These are phyloP conservation scores for Pharmacophagus antenor DNA, from an alignment of 2,888 invertebrate species.

Conservation along the genomic window DNA sequence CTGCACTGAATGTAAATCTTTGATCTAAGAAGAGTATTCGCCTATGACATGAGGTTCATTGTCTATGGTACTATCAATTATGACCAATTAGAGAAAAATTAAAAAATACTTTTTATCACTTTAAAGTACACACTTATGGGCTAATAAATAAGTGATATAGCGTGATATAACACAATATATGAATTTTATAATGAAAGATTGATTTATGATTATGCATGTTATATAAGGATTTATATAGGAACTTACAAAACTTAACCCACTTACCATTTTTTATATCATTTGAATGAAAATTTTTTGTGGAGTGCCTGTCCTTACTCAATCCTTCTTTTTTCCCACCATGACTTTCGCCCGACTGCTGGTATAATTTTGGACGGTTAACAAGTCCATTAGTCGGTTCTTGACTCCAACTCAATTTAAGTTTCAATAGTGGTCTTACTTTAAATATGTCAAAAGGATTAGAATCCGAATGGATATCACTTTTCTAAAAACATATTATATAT, in stretches of 20 bases:
- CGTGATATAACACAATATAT: no score
- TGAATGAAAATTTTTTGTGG: slow-evolving; percentile 50
- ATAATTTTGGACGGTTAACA: slow-evolving; percentile 84
- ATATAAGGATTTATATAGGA: no score
- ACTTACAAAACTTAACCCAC: not conserved
- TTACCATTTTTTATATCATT: slow-evolving; percentile 64
- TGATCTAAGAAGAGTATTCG: no score
- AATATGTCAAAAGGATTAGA: slow-evolving; percentile 87
- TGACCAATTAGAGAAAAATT: no score
- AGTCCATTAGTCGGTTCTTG: slow-evolving; percentile 84
- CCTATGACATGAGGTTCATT: no score
- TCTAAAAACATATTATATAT: slow-evolving; percentile 50
- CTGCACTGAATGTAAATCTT: no score
- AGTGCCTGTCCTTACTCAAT: slow-evolving; percentile 55
- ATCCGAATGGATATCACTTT: slow-evolving; percentile 65
- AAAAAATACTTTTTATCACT: no score
- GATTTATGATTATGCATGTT: not conserved
- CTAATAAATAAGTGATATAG: no score
- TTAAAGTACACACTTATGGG: no score
- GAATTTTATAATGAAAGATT: no score
- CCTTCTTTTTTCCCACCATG: slow-evolving; percentile 64
- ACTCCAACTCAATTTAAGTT: slow-evolving; percentile 92
- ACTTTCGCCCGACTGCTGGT: slow-evolving; percentile 60
- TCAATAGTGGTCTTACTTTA: slow-evolving; percentile 89
- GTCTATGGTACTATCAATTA: no score